Evolutionary conservation across 2,113 vertebrate species (phyloP).

Genomic region (Hiodon alosoides): DNA sequence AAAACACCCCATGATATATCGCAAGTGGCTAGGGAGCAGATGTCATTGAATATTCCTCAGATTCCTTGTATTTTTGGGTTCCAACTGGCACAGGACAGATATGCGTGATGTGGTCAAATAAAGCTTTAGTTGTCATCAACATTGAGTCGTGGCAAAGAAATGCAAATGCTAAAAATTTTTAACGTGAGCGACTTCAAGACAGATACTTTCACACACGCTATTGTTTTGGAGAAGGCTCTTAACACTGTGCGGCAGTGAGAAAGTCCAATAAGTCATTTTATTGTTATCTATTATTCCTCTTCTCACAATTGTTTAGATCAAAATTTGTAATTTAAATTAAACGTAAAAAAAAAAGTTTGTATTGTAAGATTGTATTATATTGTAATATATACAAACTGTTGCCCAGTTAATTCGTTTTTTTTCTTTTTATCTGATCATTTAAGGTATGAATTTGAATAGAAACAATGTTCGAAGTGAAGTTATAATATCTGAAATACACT

Average conservation of each 20-base stretch:
- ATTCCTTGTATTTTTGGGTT: slow-evolving; percentile 20
- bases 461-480: too few species aligned
- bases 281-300: background rate
- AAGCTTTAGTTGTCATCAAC: slow-evolving; percentile 33
- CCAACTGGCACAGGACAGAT: background rate
- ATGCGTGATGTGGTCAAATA: slow-evolving; percentile 36
- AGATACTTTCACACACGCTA: slow-evolving; percentile 12
- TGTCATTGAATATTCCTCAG: slow-evolving; percentile 25
- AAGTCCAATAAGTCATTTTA: slow-evolving; percentile 13
- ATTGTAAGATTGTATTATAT: slow-evolving; percentile 10
- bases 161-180: slow-evolving; percentile 29
- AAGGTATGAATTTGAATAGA: too few species aligned
- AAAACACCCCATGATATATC: background rate
- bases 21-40: background rate
- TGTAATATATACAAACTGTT: slow-evolving; percentile 17
- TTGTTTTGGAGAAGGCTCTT: slow-evolving; percentile 23
- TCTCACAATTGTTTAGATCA: too few species aligned
- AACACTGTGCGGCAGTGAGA: slow-evolving; percentile 14
- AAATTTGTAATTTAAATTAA: background rate
- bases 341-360: slow-evolving; percentile 19
- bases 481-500: too few species aligned
- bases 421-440: too few species aligned
- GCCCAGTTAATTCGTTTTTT: slow-evolving; percentile 22
- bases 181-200: background rate
- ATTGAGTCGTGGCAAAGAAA: slow-evolving; percentile 48